Conservation (phyloP, 2,888 invertebrate species). For the Campoplex nolae region DNA sequence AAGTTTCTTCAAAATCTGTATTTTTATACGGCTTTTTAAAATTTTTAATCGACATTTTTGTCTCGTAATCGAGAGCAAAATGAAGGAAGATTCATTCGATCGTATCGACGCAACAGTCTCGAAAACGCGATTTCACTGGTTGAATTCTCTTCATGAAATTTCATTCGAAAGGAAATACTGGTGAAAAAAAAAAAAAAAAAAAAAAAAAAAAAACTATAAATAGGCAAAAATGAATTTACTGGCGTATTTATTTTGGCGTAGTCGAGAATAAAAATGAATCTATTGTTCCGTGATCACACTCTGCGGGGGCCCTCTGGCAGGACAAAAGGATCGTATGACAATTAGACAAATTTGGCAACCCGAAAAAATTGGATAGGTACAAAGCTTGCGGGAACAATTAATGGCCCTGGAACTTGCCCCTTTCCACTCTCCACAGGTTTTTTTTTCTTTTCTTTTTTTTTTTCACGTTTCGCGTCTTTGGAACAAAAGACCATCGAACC, state of each 20-base stretch:
- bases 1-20: neutral
- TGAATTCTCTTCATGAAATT: neutral
- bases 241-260: constrained; percentile 15
- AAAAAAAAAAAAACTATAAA: neutral
- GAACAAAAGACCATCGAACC: constrained; percentile 46
- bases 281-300: neutral
- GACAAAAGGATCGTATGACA: constrained; percentile 48
- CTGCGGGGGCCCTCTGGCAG: neutral
- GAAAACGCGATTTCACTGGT: neutral
- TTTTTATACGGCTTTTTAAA: neutral
- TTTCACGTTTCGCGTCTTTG: constrained; percentile 22
- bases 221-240: neutral
- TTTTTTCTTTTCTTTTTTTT: neutral
- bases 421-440: too few relatives aligned
- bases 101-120: neutral
- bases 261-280: neutral
- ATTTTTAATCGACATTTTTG: too few relatives aligned
- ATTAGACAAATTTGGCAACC: constrained; percentile 51
- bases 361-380: constrained; percentile 34
- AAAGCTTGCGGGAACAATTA: constrained; percentile 58
- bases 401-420: constrained; percentile 6
- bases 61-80: too few relatives aligned
- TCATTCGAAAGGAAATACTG: neutral
- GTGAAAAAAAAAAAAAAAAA: neutral
- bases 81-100: neutral